Evolutionary conservation across 2,888 invertebrate species (phyloP), one percentile per base, ranked within the genome.

Genomic region (Sinohyriopsis cumingii): DNA sequence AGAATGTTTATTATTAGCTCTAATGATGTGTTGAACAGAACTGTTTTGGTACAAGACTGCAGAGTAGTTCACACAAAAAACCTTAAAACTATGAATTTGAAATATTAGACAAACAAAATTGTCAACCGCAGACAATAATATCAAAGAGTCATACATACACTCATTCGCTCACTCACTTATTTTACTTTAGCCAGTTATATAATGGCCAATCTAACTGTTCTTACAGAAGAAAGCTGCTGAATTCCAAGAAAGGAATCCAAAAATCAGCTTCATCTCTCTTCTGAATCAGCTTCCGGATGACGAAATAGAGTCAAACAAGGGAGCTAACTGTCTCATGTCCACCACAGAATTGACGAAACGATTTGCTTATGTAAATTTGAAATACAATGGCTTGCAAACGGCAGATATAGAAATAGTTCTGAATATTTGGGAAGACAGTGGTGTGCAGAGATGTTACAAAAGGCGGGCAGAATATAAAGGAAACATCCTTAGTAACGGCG

Each of bases 381-480:
- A 77, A 70, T 77, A 73, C 63, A 73, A 75, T 61, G 75, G 75
- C n/a, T 62, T 77, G 20, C 69, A 73, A 19, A 62, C 59, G 19
- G 55, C 76, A 0, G 80, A 81, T 67, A 76, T 81, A 33, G 75
- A 71, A 24, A 71, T 82, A 59, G 72, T 85, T 65, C 75, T 80
- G 65, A 59, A 73, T 22, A 73, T 87, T 62, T 85, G 84, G 84
- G 76, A 68, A 9, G 86, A 87, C 73, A 62, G 67, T 1, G 83
- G 82, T 9, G 78, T 85, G 22, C 84, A 84, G 73, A 59, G 71
- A 55, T 79, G 84, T 72, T 85, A 77, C 65, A 76, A 73, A 25
- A 73, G 72, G 24, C 67, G 82, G 22, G 67, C 76, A 19, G 77
- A 75, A 57, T 82, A 78, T 45, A 64, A 65, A 63, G 68, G 61